Base-by-base conservation (phyloP, 2,113 vertebrate genomes). In the Charadrius vociferus region DNA sequence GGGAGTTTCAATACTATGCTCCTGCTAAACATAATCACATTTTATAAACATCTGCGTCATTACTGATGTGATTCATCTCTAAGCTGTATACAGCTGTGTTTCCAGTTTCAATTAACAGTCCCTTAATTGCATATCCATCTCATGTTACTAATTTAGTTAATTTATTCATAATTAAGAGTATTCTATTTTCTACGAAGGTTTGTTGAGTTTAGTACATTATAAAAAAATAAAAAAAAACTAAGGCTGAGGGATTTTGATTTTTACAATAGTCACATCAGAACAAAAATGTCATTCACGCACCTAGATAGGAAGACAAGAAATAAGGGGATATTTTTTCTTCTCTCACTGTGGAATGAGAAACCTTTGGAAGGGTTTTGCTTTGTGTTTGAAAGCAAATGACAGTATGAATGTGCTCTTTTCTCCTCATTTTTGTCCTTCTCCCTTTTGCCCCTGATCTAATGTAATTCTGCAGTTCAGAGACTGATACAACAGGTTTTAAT, bases 161-260 rank as follows among this genome's bases (percentile, higher is more conserved):
- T 98, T 98, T 98, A 98, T 98, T 98, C 98, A 98, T 98, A 98
- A 98, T 98, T 98, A 98, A 98, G 98, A 97, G 97, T 97, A 98
- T 98, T 98, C 98, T 98, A 96, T 98, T 98, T 98, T 97, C 96
- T 96, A 95, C 24, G 83, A 98, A 98, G 98, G 97, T 98, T 98
- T 98, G 95, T 98, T 86, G 73, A 98, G 97, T 86, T 97, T 97
- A 84, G 85, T 97, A 95, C 83, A 92, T 96, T 94, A 96, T 97
- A 95, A 98, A 98, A 98, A 97, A 97, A 32, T 6, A 37, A 53
- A 95, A 53, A 95, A 97, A 95, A 95, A 95, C 90, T 96, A 95
- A 96, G 91, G 94, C 93, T 4, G 6, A 97, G 86, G 90, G 45
- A 96, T 97, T 97, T 98, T 97, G 95, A 84, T 97, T 96, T 86